Base-by-base conservation (phyloP, 2,888 invertebrate genomes). In the Phengaris arion region DNA sequence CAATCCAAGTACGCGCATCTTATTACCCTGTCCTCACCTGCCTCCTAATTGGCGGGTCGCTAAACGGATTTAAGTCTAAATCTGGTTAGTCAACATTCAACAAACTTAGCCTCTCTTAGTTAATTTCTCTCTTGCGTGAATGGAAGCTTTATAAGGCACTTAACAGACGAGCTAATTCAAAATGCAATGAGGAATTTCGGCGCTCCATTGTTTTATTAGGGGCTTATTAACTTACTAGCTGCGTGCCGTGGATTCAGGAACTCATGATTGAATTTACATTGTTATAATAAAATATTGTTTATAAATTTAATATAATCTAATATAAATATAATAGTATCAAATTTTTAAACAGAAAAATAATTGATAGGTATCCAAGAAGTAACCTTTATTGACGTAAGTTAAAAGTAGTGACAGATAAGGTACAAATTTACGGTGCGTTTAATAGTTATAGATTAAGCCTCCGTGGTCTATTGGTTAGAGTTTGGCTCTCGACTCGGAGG, bases 51-150 rank as follows among this genome's bases (percentile, higher is more conserved):
- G 88, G 86, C 82, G 84, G 83, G 84, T 80, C 78, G 84, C 86
- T 90, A 91, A 91, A 85, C 81, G 85, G 89, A 88, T 91, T 91
- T 88, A 90, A 90, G 87, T 89, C 90, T 83, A 83, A 88, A 90
- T 88, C 87, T 84, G 86, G 88, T 89, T 91, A 88, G 86, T 87
- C 86, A 85, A 87, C 87, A 86, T 85, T 89, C 88, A 90, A 90
- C 87, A 86, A 90, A 90, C 89, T 86, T 87, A 85, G 86, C 83
- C 86, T 82, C 82, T 85, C 84, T 86, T 89, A 89, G 88, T 89
- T 89, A 88, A 85, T 80, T 79, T 78, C 77, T 80, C 79, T 77
- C 77, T 83, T 79, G 78, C 77, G 80, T 81, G 78, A 78, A 78
- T 75, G 54, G 79, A 76, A 78, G 79, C 79, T 79, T 79, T 78